These are phyloP conservation scores for Cordilura impudica DNA, from an alignment of 2,888 invertebrate genomes.

Conservation along the genomic window DNA sequence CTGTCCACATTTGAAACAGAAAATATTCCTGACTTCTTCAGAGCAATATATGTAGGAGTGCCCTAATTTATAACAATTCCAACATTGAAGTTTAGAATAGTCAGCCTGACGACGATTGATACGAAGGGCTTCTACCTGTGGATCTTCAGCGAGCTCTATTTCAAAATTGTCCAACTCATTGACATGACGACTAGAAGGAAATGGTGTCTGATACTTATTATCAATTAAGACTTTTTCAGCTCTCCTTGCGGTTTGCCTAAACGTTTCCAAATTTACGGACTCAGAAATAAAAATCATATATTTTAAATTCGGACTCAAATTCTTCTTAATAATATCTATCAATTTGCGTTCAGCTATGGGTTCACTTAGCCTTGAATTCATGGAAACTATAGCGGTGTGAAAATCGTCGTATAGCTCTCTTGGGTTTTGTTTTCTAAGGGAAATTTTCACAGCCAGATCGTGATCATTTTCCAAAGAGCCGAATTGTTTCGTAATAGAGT, in stretches of 20 bases:
- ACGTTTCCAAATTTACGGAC: neutral
- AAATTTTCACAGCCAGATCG: neutral
- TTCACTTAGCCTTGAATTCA: slow-evolving; percentile 10
- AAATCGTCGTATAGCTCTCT: slow-evolving; percentile 17
- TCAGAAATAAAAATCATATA: slow-evolving; percentile 11
- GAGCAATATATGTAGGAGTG: slow-evolving; percentile 33
- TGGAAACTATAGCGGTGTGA: neutral
- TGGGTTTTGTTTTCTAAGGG: neutral
- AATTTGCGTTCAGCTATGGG: neutral
- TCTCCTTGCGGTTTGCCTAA: neutral
- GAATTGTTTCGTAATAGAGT: neutral
- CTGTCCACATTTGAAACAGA: slow-evolving; percentile 30
- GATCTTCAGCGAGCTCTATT: neutral
- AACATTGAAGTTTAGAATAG: slow-evolving; percentile 25
- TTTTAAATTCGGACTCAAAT: neutral
- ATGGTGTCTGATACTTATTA: neutral
- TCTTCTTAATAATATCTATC: neutral
- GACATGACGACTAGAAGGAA: neutral
- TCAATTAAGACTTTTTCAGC: neutral
- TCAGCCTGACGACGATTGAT: neutral
- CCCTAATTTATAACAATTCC: slow-evolving; percentile 28
- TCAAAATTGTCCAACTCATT: neutral
- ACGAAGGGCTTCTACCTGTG: slow-evolving; percentile 11
- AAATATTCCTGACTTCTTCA: neutral
- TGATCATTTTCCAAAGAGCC: neutral